These are phyloP conservation scores for Glossophaga mutica DNA, from an alignment of 2,797 vertebrate genomes.

Conservation along the genomic window DNA sequence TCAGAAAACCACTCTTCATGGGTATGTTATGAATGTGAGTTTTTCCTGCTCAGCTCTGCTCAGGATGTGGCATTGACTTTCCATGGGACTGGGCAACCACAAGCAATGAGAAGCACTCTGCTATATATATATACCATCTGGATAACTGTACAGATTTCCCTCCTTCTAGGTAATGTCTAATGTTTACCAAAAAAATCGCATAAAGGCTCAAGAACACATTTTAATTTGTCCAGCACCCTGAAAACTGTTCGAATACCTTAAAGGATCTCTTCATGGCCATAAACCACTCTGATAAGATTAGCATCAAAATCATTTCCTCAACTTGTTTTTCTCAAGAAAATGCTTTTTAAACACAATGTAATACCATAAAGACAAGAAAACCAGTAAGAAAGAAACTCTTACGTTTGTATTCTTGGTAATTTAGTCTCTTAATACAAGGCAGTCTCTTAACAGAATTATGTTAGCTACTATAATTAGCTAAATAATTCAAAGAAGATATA, in stretches of 20 bases:
- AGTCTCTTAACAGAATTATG: conserved; percentile 34
- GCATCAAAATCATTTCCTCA: conserved; percentile 44
- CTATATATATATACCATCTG: background rate
- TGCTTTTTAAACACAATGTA: conserved; percentile 47
- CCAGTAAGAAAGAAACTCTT: background rate
- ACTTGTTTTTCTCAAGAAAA: conserved; percentile 66
- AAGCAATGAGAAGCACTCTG: background rate
- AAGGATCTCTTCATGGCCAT: background rate
- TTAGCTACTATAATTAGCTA: conserved; percentile 44
- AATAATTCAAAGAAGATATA: conserved; percentile 64
- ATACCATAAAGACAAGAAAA: conserved; percentile 48
- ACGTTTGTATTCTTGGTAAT: conserved; percentile 16
- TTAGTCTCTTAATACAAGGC: background rate
- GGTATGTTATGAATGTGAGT: background rate
- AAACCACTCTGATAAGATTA: conserved; percentile 37
- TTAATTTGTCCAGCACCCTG: background rate
- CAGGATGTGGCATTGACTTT: background rate
- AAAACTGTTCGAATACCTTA: conserved; percentile 26
- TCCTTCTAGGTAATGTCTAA: background rate
- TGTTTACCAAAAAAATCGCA: background rate
- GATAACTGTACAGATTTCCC: background rate
- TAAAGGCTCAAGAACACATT: background rate
- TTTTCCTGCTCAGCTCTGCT: background rate
- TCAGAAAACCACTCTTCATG: background rate
- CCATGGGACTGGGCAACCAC: background rate